A percentile compares a stretch with the other conserved stretches of the same genome.
Conservation (phyloP, 23 tunicate species). For the Ascidia mentula region DNA sequence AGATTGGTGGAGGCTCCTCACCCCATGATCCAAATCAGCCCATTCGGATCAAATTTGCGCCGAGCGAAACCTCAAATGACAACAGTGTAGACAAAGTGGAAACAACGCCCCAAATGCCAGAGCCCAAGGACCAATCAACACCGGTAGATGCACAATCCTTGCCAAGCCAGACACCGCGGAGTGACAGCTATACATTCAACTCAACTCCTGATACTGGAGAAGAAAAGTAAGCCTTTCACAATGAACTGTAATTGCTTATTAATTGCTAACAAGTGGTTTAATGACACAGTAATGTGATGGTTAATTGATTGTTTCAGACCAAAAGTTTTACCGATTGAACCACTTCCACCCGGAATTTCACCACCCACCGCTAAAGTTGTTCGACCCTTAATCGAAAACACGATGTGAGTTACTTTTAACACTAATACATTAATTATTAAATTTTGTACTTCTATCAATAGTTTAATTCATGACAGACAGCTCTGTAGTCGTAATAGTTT, state of each 20-base stretch:
- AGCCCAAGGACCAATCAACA: slow-evolving; percentile 45
- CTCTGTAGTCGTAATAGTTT: no score
- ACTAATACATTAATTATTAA: no score
- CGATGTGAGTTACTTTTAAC: slow-evolving; percentile 24
- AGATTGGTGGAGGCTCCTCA: slow-evolving; percentile 36
- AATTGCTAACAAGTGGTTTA: no score
- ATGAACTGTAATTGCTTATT: no score
- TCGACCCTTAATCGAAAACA: slow-evolving; percentile 25
- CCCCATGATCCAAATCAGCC: slow-evolving; percentile 67
- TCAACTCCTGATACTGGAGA: slow-evolving; percentile 73
- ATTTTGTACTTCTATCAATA: no score
- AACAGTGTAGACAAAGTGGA: slow-evolving; percentile 8
- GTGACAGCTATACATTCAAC: slow-evolving; percentile 65
- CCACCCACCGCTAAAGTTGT: slow-evolving; percentile 69
- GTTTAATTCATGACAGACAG: no score
- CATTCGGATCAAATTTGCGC: slow-evolving; percentile 49
- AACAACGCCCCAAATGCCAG: background rate
- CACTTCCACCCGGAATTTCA: slow-evolving; percentile 59
- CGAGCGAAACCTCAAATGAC: background rate
- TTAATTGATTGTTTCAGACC: slow-evolving; percentile 17
- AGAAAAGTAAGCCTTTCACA: slow-evolving; percentile 39
- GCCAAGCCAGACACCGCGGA: slow-evolving; percentile 41
- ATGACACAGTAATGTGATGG: no score
- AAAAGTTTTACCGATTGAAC: slow-evolving; percentile 11
- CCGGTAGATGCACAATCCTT: slow-evolving; percentile 12